Evolutionary conservation across 2,113 vertebrate genomes (phyloP).

Genomic region (Cyanoderma ruficeps): DNA sequence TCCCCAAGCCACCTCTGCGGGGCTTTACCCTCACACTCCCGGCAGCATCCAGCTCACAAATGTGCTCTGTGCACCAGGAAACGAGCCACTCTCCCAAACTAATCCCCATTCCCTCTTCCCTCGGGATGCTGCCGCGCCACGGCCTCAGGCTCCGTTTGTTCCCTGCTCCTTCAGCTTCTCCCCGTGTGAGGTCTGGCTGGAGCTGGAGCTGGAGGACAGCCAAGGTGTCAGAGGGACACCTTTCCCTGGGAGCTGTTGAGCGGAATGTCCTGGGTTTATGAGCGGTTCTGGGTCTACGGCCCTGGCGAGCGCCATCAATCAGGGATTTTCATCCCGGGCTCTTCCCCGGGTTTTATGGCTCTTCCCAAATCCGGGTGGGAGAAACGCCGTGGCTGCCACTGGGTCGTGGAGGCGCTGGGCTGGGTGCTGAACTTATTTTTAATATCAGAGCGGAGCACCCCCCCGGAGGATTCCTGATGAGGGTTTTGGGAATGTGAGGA

Average conservation of each 20-base stretch:
- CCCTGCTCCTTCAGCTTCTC: neutral
- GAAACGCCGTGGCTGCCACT: neutral
- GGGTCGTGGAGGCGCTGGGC: neutral
- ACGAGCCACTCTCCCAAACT: neutral
- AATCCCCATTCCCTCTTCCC: neutral
- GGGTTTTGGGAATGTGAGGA: neutral
- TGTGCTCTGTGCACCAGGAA: neutral
- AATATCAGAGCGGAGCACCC: neutral
- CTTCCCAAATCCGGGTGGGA: neutral
- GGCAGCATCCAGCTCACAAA: neutral
- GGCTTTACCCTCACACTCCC: neutral
- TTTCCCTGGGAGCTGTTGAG: slow-evolving; percentile 6
- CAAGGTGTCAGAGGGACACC: slow-evolving; percentile 51
- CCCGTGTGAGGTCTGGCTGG: slow-evolving; percentile 17
- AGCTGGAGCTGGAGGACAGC: slow-evolving; percentile 2
- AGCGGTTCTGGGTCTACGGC: neutral
- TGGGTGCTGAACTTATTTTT: neutral
- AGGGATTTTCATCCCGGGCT: slow-evolving; percentile 5
- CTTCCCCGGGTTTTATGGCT: slow-evolving; percentile 14
- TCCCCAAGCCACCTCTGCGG: neutral
- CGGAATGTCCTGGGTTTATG: slow-evolving; percentile 36
- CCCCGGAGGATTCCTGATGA: neutral
- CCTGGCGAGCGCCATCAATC: slow-evolving; percentile 35
- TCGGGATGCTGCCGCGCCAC: neutral
- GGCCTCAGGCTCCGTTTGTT: slow-evolving; percentile 26